A percentile compares a stretch with the other conserved stretches of the same genome.
Conservation (phyloP, 2,888 invertebrate species). For the Pharmacophagus antenor region DNA sequence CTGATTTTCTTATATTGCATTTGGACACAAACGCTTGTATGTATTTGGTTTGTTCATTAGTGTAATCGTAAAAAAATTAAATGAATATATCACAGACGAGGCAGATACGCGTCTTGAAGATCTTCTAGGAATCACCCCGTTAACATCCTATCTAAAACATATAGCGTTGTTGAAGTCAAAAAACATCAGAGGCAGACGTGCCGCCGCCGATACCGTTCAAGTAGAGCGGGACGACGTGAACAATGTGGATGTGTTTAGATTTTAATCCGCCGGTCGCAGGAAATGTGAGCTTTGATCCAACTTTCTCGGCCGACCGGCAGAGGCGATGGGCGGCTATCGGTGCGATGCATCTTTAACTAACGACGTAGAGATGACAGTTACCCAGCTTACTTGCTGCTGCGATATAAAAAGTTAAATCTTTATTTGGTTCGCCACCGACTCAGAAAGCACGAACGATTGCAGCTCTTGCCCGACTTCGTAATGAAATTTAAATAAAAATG, state of each 20-base stretch:
- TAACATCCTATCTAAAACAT: not conserved
- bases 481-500: too few relatives aligned
- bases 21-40: too few relatives aligned
- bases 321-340: conserved; percentile 15
- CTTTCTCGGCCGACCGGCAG: conserved; percentile 13
- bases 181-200: not conserved
- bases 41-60: too few relatives aligned
- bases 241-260: conserved; percentile 25
- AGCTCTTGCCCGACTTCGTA: too few relatives aligned
- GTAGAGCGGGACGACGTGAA: conserved; percentile 9
- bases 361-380: not conserved
- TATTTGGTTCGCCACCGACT: too few relatives aligned
- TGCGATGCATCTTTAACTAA: conserved; percentile 5
- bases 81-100: too few relatives aligned
- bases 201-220: conserved; percentile 1
- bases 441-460: not conserved
- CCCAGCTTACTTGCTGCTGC: not conserved
- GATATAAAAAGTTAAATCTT: not conserved
- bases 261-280: conserved; percentile 10
- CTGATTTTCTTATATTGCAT: too few relatives aligned
- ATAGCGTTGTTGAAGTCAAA: not conserved
- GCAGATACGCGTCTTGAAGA: too few relatives aligned
- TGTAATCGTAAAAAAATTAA: too few relatives aligned
- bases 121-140: not conserved
- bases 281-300: conserved; percentile 10